phyloP scores from a whole-genome alignment of 2,888 invertebrate species.

The Acronicta alni region DNA sequence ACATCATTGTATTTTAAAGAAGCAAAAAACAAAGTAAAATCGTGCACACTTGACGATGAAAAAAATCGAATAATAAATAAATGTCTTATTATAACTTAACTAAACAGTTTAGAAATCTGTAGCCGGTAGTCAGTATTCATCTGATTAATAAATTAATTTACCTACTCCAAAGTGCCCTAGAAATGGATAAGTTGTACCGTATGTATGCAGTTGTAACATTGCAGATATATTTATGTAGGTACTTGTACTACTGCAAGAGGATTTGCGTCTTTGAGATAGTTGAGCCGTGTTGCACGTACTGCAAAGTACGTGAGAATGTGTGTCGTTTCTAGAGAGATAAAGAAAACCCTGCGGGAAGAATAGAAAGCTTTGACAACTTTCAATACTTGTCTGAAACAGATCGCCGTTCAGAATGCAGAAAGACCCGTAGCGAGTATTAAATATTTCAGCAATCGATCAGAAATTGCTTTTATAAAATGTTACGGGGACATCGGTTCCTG shows the following conservation, averaged over 20 bases:
- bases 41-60: too few species aligned
- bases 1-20: too few species aligned
- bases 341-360: background rate
- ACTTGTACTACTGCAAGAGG: too few species aligned
- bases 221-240: constrained; percentile 26
- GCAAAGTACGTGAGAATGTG: constrained; percentile 37
- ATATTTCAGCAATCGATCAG: too few species aligned
- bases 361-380: background rate
- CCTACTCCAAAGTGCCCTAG: background rate
- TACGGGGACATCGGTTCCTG: too few species aligned
- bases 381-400: background rate
- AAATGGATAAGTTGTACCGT: constrained; percentile 19
- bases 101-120: too few species aligned
- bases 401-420: background rate
- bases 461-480: too few species aligned
- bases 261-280: constrained; percentile 21
- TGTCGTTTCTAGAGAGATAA: constrained; percentile 1
- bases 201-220: too few species aligned
- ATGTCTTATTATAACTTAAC: too few species aligned
- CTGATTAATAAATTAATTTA: constrained; percentile 2
- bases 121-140: background rate
- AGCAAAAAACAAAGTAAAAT: too few species aligned
- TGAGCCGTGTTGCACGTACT: constrained; percentile 35
- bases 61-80: too few species aligned
- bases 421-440: too few species aligned